Percentiles rank a stretch among this genome's conserved stretches.
Evolutionary conservation across 2,113 vertebrate genomes (phyloP).

Genomic region (Sinosuthora webbiana): DNA sequence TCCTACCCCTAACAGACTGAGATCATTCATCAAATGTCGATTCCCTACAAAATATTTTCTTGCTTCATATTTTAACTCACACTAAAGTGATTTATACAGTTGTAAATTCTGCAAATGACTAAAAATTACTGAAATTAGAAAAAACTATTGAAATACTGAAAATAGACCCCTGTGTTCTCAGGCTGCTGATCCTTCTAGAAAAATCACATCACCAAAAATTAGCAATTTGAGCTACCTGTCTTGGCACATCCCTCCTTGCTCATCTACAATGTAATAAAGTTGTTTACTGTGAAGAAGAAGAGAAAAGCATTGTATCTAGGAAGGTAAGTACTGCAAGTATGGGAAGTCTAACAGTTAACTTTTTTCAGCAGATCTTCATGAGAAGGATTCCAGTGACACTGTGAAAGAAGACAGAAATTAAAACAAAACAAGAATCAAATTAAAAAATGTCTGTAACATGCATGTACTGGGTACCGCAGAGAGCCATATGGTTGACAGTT

Average conservation of each 20-base stretch:
- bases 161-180: not conserved
- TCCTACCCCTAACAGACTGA: not conserved
- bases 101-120: not conserved
- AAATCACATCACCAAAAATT: not conserved
- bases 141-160: not conserved
- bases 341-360: not conserved
- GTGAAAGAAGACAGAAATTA: not conserved
- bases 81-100: not conserved
- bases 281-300: not conserved
- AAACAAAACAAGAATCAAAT: not conserved
- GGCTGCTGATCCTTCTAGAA: not conserved
- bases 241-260: not conserved
- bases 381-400: not conserved
- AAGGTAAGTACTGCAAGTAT: not conserved
- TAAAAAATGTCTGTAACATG: not conserved
- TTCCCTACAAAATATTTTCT: not conserved
- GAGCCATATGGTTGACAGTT: not conserved
- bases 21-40: fast-evolving
- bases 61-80: not conserved
- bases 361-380: not conserved
- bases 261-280: not conserved
- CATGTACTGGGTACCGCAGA: not conserved
- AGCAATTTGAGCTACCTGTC: not conserved
- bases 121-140: not conserved
- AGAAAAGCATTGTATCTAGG: not conserved